A percentile compares a stretch with the other conserved stretches of the same genome.
Conservation (phyloP, 2,797 vertebrate genomes). For the Chaenodraco wilsoni region DNA sequence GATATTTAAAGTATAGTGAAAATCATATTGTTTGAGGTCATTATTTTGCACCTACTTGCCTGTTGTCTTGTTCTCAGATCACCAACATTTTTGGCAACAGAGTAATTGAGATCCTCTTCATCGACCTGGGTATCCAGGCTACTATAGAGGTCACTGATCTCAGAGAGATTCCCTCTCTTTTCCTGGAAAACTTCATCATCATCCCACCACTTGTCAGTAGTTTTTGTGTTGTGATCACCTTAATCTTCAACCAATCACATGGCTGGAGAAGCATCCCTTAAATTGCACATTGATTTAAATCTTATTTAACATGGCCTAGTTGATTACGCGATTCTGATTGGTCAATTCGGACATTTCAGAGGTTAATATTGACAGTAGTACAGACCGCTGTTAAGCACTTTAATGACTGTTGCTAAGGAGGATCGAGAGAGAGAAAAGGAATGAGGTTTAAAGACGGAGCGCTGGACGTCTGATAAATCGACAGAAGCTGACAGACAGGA, state of each 20-base stretch:
- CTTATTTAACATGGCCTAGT: no score
- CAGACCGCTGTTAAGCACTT: no score
- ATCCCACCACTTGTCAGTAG: slow-evolving; percentile 91
- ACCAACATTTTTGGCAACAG: slow-evolving; percentile 88
- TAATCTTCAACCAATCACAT: background rate
- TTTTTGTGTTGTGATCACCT: background rate
- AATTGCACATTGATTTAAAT: background rate
- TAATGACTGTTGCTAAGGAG: no score
- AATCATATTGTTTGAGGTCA: background rate
- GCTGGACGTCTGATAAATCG: no score
- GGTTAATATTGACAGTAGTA: no score
- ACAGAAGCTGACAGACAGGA: no score
- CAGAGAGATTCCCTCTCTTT: slow-evolving; percentile 87
- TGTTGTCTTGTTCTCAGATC: slow-evolving; percentile 80
- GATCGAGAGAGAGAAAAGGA: no score
- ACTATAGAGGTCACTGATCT: slow-evolving; percentile 93
- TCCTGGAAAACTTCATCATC: slow-evolving; percentile 84
- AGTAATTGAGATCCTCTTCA: slow-evolving; percentile 89
- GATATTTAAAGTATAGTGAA: background rate
- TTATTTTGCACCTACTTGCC: background rate
- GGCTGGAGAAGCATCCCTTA: background rate
- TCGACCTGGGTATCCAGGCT: slow-evolving; percentile 88
- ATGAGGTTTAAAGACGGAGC: no score
- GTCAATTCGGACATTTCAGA: no score
- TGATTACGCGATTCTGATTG: no score